Conservation (phyloP, 2,888 invertebrate genomes). For the Orchesella flavescens region DNA sequence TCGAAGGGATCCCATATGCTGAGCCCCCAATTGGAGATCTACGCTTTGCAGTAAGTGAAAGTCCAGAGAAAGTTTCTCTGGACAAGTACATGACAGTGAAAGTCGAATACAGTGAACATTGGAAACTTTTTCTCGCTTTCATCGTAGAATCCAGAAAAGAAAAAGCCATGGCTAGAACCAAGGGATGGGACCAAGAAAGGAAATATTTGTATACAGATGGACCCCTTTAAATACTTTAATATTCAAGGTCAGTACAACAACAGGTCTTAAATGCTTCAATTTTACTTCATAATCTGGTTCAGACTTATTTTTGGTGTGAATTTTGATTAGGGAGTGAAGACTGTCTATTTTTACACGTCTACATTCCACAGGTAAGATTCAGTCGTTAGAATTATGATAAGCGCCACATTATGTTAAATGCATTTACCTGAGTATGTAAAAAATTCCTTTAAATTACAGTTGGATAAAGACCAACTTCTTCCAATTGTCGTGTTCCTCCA, state of each 20-base stretch:
- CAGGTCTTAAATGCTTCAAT: too few relatives aligned
- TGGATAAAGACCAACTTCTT: constrained; percentile 52
- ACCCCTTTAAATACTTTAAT: constrained; percentile 60
- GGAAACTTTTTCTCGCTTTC: not conserved
- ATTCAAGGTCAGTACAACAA: constrained; percentile 31
- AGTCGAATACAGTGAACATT: not conserved
- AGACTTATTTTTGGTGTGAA: too few relatives aligned
- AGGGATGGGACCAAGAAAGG: constrained; percentile 56
- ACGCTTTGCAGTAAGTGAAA: constrained; percentile 53
- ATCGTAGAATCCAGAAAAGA: constrained; percentile 58
- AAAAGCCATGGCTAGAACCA: constrained; percentile 51
- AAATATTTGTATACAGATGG: constrained; percentile 59
- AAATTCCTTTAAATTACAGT: too few relatives aligned
- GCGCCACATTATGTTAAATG: too few relatives aligned
- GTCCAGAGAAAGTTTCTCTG: too few relatives aligned
- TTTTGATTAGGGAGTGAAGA: constrained; percentile 40
- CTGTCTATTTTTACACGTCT: constrained; percentile 51
- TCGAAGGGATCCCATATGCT: constrained; percentile 47
- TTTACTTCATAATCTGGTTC: too few relatives aligned
- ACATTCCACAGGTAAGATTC: constrained; percentile 53
- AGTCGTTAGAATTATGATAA: too few relatives aligned
- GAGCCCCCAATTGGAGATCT: constrained; percentile 54
- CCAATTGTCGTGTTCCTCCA: constrained; percentile 57
- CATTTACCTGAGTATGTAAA: too few relatives aligned
- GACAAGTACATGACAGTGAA: not conserved